Conservation (phyloP, 2,113 vertebrate genomes). For the Alosa alosa region DNA sequence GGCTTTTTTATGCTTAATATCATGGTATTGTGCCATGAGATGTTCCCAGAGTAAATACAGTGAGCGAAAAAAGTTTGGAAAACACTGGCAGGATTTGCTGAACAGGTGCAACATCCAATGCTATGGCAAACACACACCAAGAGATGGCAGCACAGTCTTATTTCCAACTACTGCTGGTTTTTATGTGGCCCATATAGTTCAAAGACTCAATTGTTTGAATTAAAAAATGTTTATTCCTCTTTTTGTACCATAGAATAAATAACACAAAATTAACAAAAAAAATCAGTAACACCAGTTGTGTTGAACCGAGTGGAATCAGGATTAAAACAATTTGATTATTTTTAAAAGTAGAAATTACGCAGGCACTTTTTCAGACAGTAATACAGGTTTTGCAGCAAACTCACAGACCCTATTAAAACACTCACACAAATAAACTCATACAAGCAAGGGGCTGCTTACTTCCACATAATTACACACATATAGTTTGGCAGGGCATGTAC, state of each 20-base stretch:
- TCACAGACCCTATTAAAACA: background rate
- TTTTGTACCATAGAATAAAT: conserved; percentile 72
- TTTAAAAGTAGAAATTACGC: conserved; percentile 50
- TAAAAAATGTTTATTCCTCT: background rate
- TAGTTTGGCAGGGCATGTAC: conserved; percentile 1
- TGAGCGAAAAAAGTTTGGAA: too few relatives aligned
- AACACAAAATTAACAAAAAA: conserved; percentile 51
- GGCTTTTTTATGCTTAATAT: too few relatives aligned
- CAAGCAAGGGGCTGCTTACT: background rate
- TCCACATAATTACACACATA: background rate
- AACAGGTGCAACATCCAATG: background rate
- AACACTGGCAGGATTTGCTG: background rate
- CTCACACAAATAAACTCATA: background rate
- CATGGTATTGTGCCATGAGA: too few relatives aligned
- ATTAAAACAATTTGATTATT: conserved; percentile 45
- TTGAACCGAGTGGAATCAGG: conserved; percentile 40
- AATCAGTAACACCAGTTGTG: conserved; percentile 12
- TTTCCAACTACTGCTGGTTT: background rate
- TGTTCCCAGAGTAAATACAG: too few relatives aligned
- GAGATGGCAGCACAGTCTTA: conserved; percentile 59
- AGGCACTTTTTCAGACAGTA: conserved; percentile 51
- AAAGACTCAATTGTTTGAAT: background rate
- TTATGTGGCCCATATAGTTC: background rate
- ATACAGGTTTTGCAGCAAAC: conserved; percentile 10
- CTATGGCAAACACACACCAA: conserved; percentile 44